Evolutionary conservation across 2,113 vertebrate species (phyloP).

Genomic region (Microtus montanus): DNA sequence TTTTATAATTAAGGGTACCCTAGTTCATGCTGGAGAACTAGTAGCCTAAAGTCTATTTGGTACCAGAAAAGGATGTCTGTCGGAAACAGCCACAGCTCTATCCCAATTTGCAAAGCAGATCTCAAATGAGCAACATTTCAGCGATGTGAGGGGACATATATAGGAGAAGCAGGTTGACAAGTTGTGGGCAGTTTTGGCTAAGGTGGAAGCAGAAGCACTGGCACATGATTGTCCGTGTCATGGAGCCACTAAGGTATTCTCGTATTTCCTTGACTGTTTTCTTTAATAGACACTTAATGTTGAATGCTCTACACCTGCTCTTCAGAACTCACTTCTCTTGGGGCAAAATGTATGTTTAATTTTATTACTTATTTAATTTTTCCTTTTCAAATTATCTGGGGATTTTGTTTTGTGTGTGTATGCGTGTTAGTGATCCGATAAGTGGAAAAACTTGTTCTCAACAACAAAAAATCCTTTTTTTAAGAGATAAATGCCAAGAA

Average conservation of each 20-base stretch:
- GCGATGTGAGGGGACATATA: background rate
- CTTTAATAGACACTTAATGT: background rate
- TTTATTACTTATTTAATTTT: slow-evolving; percentile 41
- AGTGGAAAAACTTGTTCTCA: background rate
- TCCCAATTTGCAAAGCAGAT: background rate
- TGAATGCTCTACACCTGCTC: background rate
- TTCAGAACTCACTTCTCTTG: background rate
- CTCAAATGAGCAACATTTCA: slow-evolving; percentile 1
- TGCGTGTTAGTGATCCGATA: background rate
- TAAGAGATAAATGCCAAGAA: background rate
- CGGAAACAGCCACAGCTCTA: slow-evolving; percentile 10
- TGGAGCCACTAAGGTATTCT: background rate
- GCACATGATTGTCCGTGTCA: background rate
- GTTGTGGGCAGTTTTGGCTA: background rate
- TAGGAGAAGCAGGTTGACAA: background rate
- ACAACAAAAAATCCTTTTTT: background rate
- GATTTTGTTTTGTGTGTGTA: background rate
- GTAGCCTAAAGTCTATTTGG: background rate
- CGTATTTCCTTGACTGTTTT: background rate
- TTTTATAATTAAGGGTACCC: background rate
- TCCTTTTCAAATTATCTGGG: background rate
- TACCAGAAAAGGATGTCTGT: background rate
- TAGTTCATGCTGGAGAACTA: background rate
- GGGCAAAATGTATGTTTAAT: background rate
- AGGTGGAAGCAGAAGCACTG: background rate